Conservation (phyloP, 2,888 invertebrate species). For the Acanthosepion esculentum region DNA sequence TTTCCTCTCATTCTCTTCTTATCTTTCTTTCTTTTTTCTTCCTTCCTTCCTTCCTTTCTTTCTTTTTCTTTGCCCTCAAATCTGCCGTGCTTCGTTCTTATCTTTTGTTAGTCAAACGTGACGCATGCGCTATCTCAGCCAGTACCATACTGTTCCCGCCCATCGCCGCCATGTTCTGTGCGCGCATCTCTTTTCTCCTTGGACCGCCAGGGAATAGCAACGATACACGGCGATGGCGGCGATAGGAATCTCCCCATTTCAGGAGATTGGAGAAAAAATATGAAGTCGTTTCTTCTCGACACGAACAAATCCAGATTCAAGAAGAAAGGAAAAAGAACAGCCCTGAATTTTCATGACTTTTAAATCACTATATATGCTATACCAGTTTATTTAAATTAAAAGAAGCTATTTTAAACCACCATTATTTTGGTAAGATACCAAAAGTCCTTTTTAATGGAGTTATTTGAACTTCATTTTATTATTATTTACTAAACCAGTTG, state of each 20-base stretch:
- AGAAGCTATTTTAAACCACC: no score
- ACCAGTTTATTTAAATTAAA: background rate
- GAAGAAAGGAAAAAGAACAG: no score
- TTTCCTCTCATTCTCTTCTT: background rate
- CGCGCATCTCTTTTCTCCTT: background rate
- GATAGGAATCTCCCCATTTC: slow-evolving; percentile 6
- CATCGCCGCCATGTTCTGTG: background rate
- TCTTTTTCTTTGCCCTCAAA: background rate
- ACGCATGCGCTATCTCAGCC: background rate
- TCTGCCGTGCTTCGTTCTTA: background rate
- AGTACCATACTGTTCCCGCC: background rate
- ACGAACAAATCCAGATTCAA: no score
- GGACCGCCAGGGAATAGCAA: background rate
- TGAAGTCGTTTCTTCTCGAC: no score
- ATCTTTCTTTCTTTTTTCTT: background rate
- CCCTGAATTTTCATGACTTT: no score
- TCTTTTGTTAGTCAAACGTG: background rate
- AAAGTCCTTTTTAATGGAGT: no score
- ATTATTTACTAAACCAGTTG: no score
- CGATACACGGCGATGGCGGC: background rate
- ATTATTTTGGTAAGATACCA: no score
- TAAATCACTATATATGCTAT: no score
- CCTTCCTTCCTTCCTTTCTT: background rate
- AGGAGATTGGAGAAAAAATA: background rate
- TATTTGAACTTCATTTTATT: no score